Base-by-base conservation (phyloP, 1,140 invertebrate genomes). In the Cheumatopsyche charites region DNA sequence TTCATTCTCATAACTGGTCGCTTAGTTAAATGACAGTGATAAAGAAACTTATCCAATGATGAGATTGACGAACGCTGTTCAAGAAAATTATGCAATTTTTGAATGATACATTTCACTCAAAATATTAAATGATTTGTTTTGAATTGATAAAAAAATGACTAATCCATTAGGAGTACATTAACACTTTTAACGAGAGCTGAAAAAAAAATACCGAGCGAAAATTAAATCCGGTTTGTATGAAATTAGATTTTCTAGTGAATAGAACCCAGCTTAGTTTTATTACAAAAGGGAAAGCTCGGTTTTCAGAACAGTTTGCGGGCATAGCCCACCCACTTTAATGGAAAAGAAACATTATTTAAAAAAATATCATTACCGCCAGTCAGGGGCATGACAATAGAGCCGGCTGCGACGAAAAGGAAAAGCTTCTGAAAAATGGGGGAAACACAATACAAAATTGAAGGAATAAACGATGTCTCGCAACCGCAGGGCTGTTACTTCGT, bases 331-430 rank as follows among this genome's bases (percentile, higher is more conserved):
- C 7, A 25, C 19, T 67, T 26, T 67, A 67, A 67, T 67, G 65
- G 65, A 67, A 67, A 67, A 67, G 65, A 67, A 67, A 67, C 65
- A 67, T 67, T 67, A 67, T 67, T 67, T 67, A 49, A 67, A 67
- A 62, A 67, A 67, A 67, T 67, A 67, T 67, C 65, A 67, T 67
- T 67, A 67, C 65, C 21, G 41, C 9, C 23, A 47, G 19, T 26
- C 25, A 67, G 65, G 65, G 43, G 19, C 42, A 25, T 67, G 65
- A 67, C 65, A 67, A 67, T 67, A 49, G 43, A 67, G 45, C 21
- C 65, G 47, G 47, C 47, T 26, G 43, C 15, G 29, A 21, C 29
- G 29, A 19, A 49, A 67, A 26, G 23, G 65, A 67, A 67, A 67
- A 67, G 45, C 65, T 67, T 43, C 23, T 29, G 45, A 23, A 49